Base-by-base conservation (phyloP, 1,140 invertebrate species). In the Achatina immaculata region DNA sequence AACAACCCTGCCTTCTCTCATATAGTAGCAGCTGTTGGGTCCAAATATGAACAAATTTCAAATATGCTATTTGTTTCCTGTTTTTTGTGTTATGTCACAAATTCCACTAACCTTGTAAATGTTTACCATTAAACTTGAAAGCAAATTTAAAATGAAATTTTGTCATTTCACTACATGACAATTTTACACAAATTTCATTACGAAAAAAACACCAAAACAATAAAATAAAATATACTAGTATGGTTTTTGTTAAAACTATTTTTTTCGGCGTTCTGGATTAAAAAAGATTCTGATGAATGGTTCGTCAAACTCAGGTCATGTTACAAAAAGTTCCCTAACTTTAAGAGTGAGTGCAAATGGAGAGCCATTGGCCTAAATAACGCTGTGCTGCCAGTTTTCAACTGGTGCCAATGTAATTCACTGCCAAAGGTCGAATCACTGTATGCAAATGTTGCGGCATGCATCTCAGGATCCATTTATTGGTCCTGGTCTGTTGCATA, bases 181-280 rank as follows among this genome's bases (percentile, higher is more conserved):
- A 79, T 58, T 66, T 80, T 71, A 66, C 38, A 65, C 65, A 80
- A 78, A 80, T 80, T 80, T 58, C 45, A 80, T 69, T 72, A 80
- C 78, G 36, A 42, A 78, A 66, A 43, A 42, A 78, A 66, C 58
- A 66, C 62, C 36, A 80, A 80, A 80, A 14, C 55, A 16, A 51
- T 34, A 55, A 78, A 78, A 24, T 45, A 38, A 42, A 80, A 80
- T 71, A 80, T 55, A 80, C 38, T 71, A 21, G 40, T 71, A 80
- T 45, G 55, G 1, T 71, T 79, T 38, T 38, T 14, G n/a, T 65
- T 62, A 31, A 79, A 79, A 36, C 7, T 51, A 55, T n/a, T 48
- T 71, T 79, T 79, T 79, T 79, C 77, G 77, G 77, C 77, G 69
- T 79, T 68, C 77, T 79, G 77, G 65, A 79, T 79, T 79, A 65